Evolutionary conservation across 2,113 vertebrate genomes (phyloP), one percentile per base, ranked within the genome.

Genomic region (Motacilla alba): DNA sequence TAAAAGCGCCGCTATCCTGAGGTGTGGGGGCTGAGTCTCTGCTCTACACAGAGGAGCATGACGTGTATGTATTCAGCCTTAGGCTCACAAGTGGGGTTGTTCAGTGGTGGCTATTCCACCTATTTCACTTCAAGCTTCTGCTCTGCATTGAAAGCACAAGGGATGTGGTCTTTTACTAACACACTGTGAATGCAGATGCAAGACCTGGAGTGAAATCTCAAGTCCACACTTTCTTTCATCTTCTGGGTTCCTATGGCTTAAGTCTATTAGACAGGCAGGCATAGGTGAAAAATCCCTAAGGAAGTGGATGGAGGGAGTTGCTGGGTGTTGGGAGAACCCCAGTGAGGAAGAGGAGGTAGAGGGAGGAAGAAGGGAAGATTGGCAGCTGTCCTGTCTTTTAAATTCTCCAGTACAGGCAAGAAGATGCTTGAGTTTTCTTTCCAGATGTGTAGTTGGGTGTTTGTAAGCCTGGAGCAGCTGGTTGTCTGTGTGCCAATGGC

Each of bases 1-100:
- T 55, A 20, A 18, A 64, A 62, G 49, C 6, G 9, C 26, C 0
- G 0, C 44, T 63, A 5, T 39, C 55, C 35, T 59, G 53, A 70
- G 21, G 19, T 89, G 26, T 59, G 53, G 52, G 41, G n/a, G n/a
- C 33, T 64, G 14, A 44, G 30, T 59, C 15, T 81, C 19, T 46
- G n/a, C 20, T 83, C 66, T 55, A 67, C 43, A 28, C 11, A 35
- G 31, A 60, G 56, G 22, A 84, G 27, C 13, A n/a, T 7, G 33
- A 35, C 30, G 23, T 52, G 26, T 60, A 20, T 47, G 10, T 37
- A 21, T 55, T 87, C 47, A 55, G 28, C 30, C 66, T 87, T 52
- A 39, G 58, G 39, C 78, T 90, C 41, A 35, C 7, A 46, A 3
- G 27, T 46, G 30, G 26, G 12, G 1, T 55, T 74, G 46, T 58